These are phyloP conservation scores for Reticulitermes speratus DNA, from an alignment of 1,140 invertebrate species.

Conservation along the genomic window DNA sequence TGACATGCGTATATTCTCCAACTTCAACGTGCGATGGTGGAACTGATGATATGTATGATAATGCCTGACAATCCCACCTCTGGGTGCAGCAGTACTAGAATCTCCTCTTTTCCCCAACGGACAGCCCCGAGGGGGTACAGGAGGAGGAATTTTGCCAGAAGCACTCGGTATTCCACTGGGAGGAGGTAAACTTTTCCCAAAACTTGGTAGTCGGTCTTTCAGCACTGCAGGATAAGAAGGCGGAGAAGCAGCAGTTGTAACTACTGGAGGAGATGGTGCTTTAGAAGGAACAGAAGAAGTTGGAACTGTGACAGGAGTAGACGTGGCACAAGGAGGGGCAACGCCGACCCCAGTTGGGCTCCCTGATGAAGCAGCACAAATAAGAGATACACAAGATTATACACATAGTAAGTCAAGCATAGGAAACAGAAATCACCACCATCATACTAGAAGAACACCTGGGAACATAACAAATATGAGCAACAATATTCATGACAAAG, in stretches of 20 bases:
- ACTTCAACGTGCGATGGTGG: conserved; percentile 7
- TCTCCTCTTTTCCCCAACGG: conserved; percentile 21
- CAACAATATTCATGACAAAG: too few relatives aligned
- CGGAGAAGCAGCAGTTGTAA: not conserved
- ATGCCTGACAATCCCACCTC: conserved; percentile 16
- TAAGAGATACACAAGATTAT: not conserved
- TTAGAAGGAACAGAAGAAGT: conserved; percentile 40
- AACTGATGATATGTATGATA: conserved; percentile 6
- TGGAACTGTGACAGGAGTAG: conserved; percentile 37
- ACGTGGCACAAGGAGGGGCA: conserved; percentile 24
- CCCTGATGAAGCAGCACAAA: conserved; percentile 23
- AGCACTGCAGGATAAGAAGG: conserved; percentile 65
- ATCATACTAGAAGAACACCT: not conserved
- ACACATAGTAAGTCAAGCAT: conserved; percentile 6
- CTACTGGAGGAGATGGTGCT: conserved; percentile 47
- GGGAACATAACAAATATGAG: not conserved
- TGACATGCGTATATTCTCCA: not conserved
- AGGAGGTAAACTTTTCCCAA: conserved; percentile 35
- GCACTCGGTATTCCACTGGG: conserved; percentile 42
- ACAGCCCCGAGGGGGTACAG: conserved; percentile 77
- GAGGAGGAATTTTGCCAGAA: conserved; percentile 65
- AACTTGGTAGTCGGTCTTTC: conserved; percentile 57
- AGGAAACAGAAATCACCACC: not conserved
- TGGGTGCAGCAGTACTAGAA: not conserved
- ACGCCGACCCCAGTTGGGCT: conserved; percentile 21